Conservation (phyloP, 2,113 vertebrate species). For the Maccullochella peelii region DNA sequence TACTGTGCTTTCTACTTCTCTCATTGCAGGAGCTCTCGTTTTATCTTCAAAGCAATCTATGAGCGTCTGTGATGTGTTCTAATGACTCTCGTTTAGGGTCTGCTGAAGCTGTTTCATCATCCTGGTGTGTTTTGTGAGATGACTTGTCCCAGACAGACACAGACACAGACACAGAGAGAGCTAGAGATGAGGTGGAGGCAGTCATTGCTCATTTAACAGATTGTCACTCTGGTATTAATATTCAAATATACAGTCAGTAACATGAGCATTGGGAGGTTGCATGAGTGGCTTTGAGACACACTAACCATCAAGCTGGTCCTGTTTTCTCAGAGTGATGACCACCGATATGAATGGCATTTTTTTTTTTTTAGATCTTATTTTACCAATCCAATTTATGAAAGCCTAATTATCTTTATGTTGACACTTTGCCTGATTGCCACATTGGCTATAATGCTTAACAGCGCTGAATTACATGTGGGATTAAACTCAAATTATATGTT, state of each 20-base stretch:
- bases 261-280: constrained; percentile 10
- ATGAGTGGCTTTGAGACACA: background rate
- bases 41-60: constrained; percentile 58
- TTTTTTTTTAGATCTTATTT: background rate
- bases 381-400: background rate
- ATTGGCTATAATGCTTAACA: background rate
- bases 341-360: background rate
- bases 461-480: background rate
- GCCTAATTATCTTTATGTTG: background rate
- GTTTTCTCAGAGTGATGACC: background rate
- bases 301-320: constrained; percentile 11
- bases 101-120: constrained; percentile 46
- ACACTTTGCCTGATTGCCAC: background rate
- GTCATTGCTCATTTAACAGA: constrained; percentile 46
- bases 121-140: constrained; percentile 25
- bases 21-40: constrained; percentile 34
- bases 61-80: constrained; percentile 42
- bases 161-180: constrained; percentile 39
- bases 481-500: background rate
- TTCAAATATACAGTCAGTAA: constrained; percentile 25
- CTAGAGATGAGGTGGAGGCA: constrained; percentile 8
- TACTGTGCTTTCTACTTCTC: constrained; percentile 22
- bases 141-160: constrained; percentile 22
- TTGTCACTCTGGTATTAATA: constrained; percentile 39
- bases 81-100: constrained; percentile 52